Base-by-base conservation (phyloP, 2,888 invertebrate species). In the Megamerina dolium region DNA sequence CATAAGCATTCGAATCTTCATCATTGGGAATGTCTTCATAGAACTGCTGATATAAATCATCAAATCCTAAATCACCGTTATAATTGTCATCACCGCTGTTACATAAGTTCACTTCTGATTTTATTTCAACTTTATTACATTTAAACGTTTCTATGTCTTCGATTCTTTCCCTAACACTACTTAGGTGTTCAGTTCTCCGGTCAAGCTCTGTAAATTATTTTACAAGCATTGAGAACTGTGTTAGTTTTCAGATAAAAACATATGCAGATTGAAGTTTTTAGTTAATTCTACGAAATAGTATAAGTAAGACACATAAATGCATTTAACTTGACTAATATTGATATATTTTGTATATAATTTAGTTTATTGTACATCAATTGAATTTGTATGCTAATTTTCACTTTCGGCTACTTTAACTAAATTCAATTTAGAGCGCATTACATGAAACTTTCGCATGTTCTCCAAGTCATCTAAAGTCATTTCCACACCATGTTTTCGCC, bases 401-500 rank as follows among this genome's bases (percentile, higher is more conserved):
- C n/a, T n/a, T n/a, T n/a, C n/a, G n/a, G n/a, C n/a, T n/a, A n/a
- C n/a, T 42, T 52, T 50, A 26, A 54, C 50, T 42, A 54, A 50
- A 42, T 45, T 54, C 16, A 56, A 48, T 43, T 59, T 63, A 2
- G 59, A 55, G 10, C 61, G 58, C 34, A 43, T 45, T 10, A 54
- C 46, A 37, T 54, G 52, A 51, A 59, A 61, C 49, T 59, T 59
- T 4, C 60, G 55, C 63, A 61, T 63, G 2, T 44, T 43, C 32
- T 61, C 59, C 32, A 61, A 30, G 21, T 61, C 53, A 14, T 58
- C 62, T 10, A 51, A 31, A 4, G 41, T 49, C 32, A 57, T 37
- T 6, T 52, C 49, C 14, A 51, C 37, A 13, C 49, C 47, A 43
- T 63, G 61, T 30, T 58, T 58, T 2, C 51, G 52, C 19, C 57